Base-by-base conservation (phyloP, 2,797 vertebrate species). In the Galaxias olidus region DNA sequence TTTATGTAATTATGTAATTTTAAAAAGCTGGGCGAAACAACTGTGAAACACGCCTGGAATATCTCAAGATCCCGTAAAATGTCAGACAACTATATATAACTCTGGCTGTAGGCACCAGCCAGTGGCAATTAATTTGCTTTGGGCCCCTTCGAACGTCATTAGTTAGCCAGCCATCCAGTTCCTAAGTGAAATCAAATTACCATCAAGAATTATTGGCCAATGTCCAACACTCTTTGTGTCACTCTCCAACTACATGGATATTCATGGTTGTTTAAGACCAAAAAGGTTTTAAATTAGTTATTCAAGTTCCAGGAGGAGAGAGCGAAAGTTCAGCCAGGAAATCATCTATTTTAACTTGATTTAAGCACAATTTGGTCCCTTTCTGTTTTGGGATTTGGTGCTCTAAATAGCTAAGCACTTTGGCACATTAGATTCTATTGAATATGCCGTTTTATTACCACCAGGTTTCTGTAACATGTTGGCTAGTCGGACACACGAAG, bases 131-230 rank as follows among this genome's bases (percentile, higher is more conserved):
- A 67, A 42, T n/a, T 11, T 59, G 54, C 49, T 15, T 47, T 45
- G 14, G 4, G 13, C 52, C 63, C 59, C 75, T 66, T 54, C 12
- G 13, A 76, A 77, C 66, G 69, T 61, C 75, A 76, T 76, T 68
- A 80, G 68, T 78, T 77, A 73, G 72, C 79, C 75, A 77, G 76
- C 61, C 77, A 68, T 72, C 71, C 68, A 13, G 66, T 58, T 20
- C 66, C 74, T 84, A 82, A 86, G 76, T 79, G 71, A 79, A 81
- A 87, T 65, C 75, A 83, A 85, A 86, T 79, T 75, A 75, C 79
- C 85, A 88, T 89, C 84, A 84, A 85, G 87, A 89, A 81, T 75
- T 76, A 88, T 89, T 86, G 84, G 84, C 66, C 55, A 15, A 63
- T 68, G 82, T 53, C 20, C 10, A 75, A 74, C 71, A 61, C 81